phyloP scores from a whole-genome alignment of 2,797 vertebrate species.

The Poeciliopsis presidionis region DNA sequence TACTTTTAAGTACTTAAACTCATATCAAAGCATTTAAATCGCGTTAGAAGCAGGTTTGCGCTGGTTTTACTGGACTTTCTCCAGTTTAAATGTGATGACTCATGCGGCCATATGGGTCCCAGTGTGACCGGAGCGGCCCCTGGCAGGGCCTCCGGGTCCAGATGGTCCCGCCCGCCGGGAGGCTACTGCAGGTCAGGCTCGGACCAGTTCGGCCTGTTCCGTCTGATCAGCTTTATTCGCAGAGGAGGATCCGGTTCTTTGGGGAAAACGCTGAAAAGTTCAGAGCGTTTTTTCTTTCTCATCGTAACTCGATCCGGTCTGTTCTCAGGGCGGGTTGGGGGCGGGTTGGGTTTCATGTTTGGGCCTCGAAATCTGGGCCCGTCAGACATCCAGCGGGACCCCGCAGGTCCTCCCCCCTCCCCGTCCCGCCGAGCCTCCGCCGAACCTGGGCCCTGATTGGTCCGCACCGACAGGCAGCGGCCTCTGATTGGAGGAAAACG shows the following conservation, averaged over 20 bases:
- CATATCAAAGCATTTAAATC: background rate
- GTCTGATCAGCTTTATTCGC: background rate
- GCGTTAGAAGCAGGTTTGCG: background rate
- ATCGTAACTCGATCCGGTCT: background rate
- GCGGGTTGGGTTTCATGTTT: slow-evolving; percentile 5
- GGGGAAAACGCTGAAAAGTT: background rate
- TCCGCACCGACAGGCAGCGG: slow-evolving; percentile 10
- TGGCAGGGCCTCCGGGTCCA: slow-evolving; percentile 53
- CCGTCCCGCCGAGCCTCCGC: slow-evolving; percentile 67
- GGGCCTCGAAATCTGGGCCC: slow-evolving; percentile 43
- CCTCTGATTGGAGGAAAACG: slow-evolving; percentile 72
- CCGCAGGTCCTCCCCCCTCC: slow-evolving; percentile 47
- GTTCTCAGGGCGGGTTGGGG: slow-evolving; percentile 4
- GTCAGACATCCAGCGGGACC: slow-evolving; percentile 52
- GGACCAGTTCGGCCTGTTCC: background rate
- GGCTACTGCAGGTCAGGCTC: slow-evolving; percentile 68
- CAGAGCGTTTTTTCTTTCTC: background rate
- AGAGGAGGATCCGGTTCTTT: background rate
- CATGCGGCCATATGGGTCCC: slow-evolving; percentile 19
- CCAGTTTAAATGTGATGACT: background rate
- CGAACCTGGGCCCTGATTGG: slow-evolving; percentile 66
- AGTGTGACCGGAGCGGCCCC: slow-evolving; percentile 36
- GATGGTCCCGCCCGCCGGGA: slow-evolving; percentile 34
- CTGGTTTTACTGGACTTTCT: background rate
- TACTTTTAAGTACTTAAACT: background rate